Percentiles rank a stretch among this genome's conserved stretches.
Conservation (phyloP, 2,797 vertebrate species). For the Toxotes lorentzi region DNA sequence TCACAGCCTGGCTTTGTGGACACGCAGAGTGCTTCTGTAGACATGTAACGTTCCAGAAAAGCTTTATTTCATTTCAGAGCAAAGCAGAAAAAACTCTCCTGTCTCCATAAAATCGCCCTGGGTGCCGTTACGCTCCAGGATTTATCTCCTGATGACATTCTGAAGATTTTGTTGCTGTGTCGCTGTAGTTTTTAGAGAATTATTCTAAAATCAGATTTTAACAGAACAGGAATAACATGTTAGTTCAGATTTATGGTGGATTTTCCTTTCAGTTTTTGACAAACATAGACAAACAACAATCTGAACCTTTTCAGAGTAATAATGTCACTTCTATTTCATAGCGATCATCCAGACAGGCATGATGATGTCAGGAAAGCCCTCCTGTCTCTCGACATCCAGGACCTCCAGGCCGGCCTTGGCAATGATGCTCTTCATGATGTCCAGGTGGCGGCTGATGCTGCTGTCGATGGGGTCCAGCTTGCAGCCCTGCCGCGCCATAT, state of each 20-base stretch:
- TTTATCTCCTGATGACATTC: conserved; percentile 20
- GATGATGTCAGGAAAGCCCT: conserved; percentile 91
- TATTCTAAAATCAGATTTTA: conserved; percentile 6
- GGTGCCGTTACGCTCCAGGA: conserved; percentile 16
- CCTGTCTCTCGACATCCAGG: conserved; percentile 88
- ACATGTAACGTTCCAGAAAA: conserved; percentile 12
- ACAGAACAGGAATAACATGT: conserved; percentile 21
- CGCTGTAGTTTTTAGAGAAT: conserved; percentile 6
- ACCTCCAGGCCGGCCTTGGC: conserved; percentile 89
- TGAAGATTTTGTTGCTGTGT: neutral
- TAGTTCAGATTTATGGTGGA: conserved; percentile 14
- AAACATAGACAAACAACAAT: neutral
- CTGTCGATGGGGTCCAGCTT: conserved; percentile 92
- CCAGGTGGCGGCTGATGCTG: conserved; percentile 93
- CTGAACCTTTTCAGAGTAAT: neutral
- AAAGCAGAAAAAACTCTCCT: conserved; percentile 2
- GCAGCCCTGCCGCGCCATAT: conserved; percentile 93
- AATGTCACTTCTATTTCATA: conserved; percentile 77
- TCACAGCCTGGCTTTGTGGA: conserved; percentile 14
- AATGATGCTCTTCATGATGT: conserved; percentile 90
- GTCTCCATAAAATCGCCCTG: conserved; percentile 25
- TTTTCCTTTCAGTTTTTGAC: neutral
- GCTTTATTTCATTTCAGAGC: conserved; percentile 34
- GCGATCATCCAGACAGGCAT: conserved; percentile 96
- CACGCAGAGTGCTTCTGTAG: neutral